Conservation (phyloP, 2,888 invertebrate genomes). For the Polylopha cassiicola region DNA sequence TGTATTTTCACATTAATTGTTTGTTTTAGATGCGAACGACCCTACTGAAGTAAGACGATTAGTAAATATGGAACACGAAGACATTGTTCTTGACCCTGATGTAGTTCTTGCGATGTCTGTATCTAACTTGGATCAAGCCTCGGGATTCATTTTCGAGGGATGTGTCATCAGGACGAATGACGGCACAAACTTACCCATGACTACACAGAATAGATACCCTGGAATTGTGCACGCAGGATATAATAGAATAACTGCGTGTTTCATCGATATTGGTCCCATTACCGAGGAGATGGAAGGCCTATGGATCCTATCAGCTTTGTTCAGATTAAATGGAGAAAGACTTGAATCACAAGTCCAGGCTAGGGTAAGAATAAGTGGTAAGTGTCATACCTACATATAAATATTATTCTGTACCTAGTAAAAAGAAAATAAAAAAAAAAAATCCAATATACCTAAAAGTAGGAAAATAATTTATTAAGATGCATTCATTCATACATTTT, state of each 20-base stretch:
- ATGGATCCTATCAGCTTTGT: slow-evolving; percentile 10
- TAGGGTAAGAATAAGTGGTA: slow-evolving; percentile 12
- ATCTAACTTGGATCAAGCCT: slow-evolving; percentile 6
- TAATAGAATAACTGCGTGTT: slow-evolving; percentile 13
- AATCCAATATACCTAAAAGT: no score
- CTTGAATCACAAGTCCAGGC: slow-evolving; percentile 10
- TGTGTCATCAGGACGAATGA: slow-evolving; percentile 14
- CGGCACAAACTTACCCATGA: slow-evolving; percentile 11
- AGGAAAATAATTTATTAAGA: neutral
- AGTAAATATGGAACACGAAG: no score
- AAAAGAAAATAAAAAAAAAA: no score
- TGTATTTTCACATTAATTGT: no score
- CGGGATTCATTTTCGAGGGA: slow-evolving; percentile 13
- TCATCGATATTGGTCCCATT: slow-evolving; percentile 16
- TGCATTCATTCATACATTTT: neutral
- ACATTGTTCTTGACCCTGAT: slow-evolving; percentile 13
- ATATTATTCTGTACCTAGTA: no score
- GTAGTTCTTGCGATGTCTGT: slow-evolving; percentile 11
- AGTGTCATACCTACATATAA: no score
- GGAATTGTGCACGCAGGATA: slow-evolving; percentile 13
- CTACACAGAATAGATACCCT: slow-evolving; percentile 12
- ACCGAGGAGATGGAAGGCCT: slow-evolving; percentile 10
- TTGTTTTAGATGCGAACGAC: no score
- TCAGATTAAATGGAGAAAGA: slow-evolving; percentile 14
- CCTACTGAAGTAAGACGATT: no score